Evolutionary conservation across 2,113 vertebrate species (phyloP).

Genomic region (Bos taurus): DNA sequence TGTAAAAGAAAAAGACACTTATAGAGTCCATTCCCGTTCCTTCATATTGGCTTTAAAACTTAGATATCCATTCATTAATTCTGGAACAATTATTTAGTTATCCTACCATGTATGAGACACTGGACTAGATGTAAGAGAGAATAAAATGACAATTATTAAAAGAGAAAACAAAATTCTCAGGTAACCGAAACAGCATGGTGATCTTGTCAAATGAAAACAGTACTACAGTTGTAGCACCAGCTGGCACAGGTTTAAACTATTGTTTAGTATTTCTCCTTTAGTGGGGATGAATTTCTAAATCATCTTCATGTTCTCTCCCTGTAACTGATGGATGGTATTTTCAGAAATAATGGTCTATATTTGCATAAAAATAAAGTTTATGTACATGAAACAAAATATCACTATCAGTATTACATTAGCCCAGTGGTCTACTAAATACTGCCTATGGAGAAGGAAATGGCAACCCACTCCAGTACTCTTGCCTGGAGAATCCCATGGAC

Average conservation of each 20-base stretch:
- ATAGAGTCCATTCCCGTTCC: background rate
- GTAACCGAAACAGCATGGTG: background rate
- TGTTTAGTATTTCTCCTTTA: background rate
- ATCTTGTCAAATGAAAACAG: background rate
- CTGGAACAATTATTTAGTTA: background rate
- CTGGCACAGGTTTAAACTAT: background rate
- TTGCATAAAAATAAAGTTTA: background rate
- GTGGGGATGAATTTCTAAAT: background rate
- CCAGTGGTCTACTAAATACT: background rate
- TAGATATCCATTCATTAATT: background rate
- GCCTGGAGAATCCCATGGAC: too few species aligned
- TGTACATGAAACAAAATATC: background rate
- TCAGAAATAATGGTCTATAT: background rate
- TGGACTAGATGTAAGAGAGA: background rate
- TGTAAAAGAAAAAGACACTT: background rate
- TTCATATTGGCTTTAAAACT: background rate
- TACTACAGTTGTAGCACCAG: background rate
- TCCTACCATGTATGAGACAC: background rate
- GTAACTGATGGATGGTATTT: background rate
- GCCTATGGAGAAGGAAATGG: background rate
- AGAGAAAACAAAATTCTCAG: background rate
- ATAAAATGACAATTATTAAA: background rate
- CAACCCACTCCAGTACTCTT: too few species aligned
- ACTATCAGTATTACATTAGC: background rate
- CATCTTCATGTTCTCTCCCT: background rate